A percentile compares a stretch with the other conserved stretches of the same genome.
phyloP scores from a whole-genome alignment of 1,140 invertebrate species.

The Wiebesia pumilae region DNA sequence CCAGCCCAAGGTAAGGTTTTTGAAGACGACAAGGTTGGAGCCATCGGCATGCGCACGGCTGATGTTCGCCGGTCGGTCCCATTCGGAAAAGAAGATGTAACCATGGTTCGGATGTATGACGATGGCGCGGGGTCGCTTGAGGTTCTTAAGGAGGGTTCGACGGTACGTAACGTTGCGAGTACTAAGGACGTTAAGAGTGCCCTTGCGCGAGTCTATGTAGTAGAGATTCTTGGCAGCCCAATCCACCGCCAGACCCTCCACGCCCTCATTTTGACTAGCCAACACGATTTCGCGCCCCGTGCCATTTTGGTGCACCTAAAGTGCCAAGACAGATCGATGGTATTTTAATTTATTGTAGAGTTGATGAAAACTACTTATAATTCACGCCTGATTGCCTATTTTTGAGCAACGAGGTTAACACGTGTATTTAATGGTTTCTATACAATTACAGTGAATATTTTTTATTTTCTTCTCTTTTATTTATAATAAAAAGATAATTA shows the following conservation, averaged over 20 bases:
- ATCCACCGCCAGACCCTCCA: conserved; percentile 97
- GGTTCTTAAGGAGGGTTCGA: conserved; percentile 88
- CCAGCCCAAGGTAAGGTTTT: conserved; percentile 95
- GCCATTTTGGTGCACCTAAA: conserved; percentile 88
- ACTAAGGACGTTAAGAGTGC: conserved; percentile 94
- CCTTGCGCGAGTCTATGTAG: conserved; percentile 97
- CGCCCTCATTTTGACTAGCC: conserved; percentile 97
- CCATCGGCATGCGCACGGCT: conserved; percentile 93
- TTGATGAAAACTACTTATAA: too few species aligned
- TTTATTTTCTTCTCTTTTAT: too few species aligned
- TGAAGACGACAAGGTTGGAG: conserved; percentile 89
- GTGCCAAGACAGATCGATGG: neutral
- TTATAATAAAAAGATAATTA: too few species aligned
- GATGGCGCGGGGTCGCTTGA: conserved; percentile 94
- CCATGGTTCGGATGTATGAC: conserved; percentile 97
- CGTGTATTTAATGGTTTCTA: too few species aligned
- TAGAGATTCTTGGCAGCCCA: conserved; percentile 98
- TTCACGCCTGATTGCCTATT: too few species aligned
- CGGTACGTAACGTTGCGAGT: conserved; percentile 89
- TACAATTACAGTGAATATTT: too few species aligned
- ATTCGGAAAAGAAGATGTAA: conserved; percentile 95
- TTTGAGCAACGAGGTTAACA: too few species aligned
- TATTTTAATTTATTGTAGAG: neutral
- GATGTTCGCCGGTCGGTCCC: conserved; percentile 97
- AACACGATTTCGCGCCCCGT: conserved; percentile 93